A percentile compares a stretch with the other conserved stretches of the same genome.
Evolutionary conservation across 2,113 vertebrate species (phyloP).

Genomic region (Peromyscus maniculatus): DNA sequence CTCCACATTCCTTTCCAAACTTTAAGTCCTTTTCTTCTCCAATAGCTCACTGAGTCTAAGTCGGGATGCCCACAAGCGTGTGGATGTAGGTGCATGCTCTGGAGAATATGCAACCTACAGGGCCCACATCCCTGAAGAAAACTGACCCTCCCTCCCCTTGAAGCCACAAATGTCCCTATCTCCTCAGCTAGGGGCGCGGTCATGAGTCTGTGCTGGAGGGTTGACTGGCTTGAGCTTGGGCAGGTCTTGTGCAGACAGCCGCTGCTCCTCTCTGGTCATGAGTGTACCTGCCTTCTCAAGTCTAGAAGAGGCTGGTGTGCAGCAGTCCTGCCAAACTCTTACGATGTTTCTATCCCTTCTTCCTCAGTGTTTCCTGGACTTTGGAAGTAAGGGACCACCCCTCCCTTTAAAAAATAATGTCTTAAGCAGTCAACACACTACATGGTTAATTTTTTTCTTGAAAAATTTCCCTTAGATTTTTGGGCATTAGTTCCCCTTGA

Average conservation of each 20-base stretch:
- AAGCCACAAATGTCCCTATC: neutral
- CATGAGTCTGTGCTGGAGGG: neutral
- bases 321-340: neutral
- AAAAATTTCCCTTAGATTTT: too few relatives aligned
- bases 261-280: neutral
- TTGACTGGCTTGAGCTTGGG: neutral
- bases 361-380: too few relatives aligned
- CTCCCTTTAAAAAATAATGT: neutral
- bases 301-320: neutral
- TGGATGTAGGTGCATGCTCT: neutral
- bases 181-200: neutral
- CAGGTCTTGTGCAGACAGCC: too few relatives aligned
- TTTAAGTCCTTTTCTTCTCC: too few relatives aligned
- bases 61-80: neutral
- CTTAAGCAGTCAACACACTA: neutral
- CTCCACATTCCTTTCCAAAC: neutral
- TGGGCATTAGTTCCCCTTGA: too few relatives aligned
- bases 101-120: neutral
- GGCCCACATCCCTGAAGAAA: neutral
- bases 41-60: too few relatives aligned
- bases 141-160: neutral
- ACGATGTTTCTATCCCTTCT: too few relatives aligned
- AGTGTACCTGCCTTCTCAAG: neutral
- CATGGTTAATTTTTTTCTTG: too few relatives aligned
- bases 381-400: neutral